Evolutionary conservation across 2,888 invertebrate species (phyloP), one percentile per base, ranked within the genome.

Genomic region (Lepidonotus clava): DNA sequence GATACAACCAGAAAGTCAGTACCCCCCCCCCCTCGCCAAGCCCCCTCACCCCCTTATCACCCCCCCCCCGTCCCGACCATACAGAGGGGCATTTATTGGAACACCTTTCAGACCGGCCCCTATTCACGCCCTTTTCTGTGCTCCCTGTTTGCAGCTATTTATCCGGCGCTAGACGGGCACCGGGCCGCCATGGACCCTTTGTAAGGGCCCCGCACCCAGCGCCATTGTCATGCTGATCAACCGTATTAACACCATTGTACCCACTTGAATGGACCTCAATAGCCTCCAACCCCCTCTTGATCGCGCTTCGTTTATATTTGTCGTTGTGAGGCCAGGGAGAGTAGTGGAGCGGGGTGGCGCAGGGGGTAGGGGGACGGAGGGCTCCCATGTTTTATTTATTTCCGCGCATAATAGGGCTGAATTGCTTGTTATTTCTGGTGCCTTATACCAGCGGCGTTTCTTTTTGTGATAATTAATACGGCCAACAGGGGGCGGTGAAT

Each of bases 341-440:
- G 11, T 8, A 11, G 46, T 46, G 46, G 8, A 46, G 46, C 8
- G 46, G 46, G 46, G n/a, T n/a, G 8, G 46, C 8, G 46, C 46
- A 46, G 46, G 46, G 18, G 8, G 46, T n/a, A n/a, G n/a, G n/a
- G 8, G 46, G 46, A 18, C 18, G 46, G 18, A 38, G 71, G 36
- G 38, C 71, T 71, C 71, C n/a, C 71, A 80, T 80, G 80, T 46
- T 80, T 80, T 80, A 80, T 80, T 80, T 80, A 80, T 41, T 46
- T 41, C 80, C 46, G 14, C 34, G 46, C 46, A 80, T 80, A 41
- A 80, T 80, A 51, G 66, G 84, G 38, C 18, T 85, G 85, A 85
- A 85, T 85, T 85, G 85, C 67, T 51, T 76, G 85, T 85, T 85
- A 85, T 85, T 85, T 71, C 85, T 67, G 46, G 46, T 71, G 71